Evolutionary conservation across 2,113 vertebrate genomes (phyloP), one percentile per base, ranked within the genome.

Genomic region (Tiliqua scincoides): DNA sequence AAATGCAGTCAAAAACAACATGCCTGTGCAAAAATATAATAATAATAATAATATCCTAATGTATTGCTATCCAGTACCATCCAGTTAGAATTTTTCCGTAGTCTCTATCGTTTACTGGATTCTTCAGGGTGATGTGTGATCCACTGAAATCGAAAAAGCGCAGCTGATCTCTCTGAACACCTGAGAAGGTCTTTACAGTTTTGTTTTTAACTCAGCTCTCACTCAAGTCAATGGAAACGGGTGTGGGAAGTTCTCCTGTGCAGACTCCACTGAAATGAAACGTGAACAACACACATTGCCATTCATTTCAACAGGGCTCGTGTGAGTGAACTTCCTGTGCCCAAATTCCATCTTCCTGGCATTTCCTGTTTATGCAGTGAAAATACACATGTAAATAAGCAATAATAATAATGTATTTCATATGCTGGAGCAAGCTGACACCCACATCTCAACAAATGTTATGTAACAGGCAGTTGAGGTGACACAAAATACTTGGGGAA

Each of bases 41-140:
- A n/a, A n/a, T n/a, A n/a, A n/a, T n/a, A n/a, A n/a, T n/a, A n/a
- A n/a, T n/a, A n/a, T n/a, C n/a, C n/a, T n/a, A n/a, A n/a, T n/a
- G n/a, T n/a, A n/a, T n/a, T n/a, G n/a, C n/a, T n/a, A n/a, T n/a
- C n/a, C n/a, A n/a, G 63, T 71, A 70, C 65, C 79, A 89, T 74
- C 93, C 52, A 72, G 90, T 86, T 92, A 93, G 90, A 94, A 89
- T 93, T 94, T 93, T 94, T 95, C 94, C 93, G 95, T 96, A 96
- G 93, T 93, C 94, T 93, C 94, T 95, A n/a, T 94, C 77, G 83
- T 91, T 54, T 90, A 93, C 95, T 70, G 94, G 95, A 93, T 87
- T 95, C 92, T 91, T 91, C 75, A 89, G 63, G 94, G 94, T 91
- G 95, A 95, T 95, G 97, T 97, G n/a, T n/a, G 96, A 94, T 95